Percentiles rank a stretch among this genome's conserved stretches.
phyloP scores from a whole-genome alignment of 2,888 invertebrate species.

The Synanthedon formicaeformis region DNA sequence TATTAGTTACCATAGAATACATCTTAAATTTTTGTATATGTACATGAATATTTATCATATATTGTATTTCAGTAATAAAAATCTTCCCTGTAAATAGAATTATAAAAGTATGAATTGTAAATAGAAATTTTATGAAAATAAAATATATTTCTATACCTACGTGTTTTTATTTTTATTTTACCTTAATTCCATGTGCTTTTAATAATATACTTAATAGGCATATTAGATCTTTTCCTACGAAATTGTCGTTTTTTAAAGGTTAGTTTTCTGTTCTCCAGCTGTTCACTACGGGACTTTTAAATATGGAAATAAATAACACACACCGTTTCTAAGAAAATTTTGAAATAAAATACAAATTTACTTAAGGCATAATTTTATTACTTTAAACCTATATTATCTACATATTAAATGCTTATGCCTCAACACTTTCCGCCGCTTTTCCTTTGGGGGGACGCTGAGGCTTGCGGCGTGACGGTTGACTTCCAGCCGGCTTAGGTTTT shows the following conservation, averaged over 20 bases:
- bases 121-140: slow-evolving; percentile 45
- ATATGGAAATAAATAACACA: too few species aligned
- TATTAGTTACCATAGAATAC: slow-evolving; percentile 61
- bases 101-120: slow-evolving; percentile 41
- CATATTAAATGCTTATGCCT: slow-evolving; percentile 30
- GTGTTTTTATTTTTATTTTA: neutral
- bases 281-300: too few species aligned
- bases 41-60: slow-evolving; percentile 14
- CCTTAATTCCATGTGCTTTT: neutral
- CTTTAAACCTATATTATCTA: neutral
- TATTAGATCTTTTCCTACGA: neutral
- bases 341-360: slow-evolving; percentile 1
- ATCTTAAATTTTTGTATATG: slow-evolving; percentile 12
- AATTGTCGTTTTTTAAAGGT: neutral
- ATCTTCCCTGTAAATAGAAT: slow-evolving; percentile 49
- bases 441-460: slow-evolving; percentile 51
- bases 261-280: too few species aligned
- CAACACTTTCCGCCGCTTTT: slow-evolving; percentile 23
- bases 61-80: slow-evolving; percentile 12
- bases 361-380: slow-evolving; percentile 4
- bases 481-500: slow-evolving; percentile 69
- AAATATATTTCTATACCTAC: slow-evolving; percentile 17
- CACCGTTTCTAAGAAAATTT: too few species aligned
- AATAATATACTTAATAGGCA: neutral
- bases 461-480: slow-evolving; percentile 52